Percentiles rank a stretch among this genome's conserved stretches.
Evolutionary conservation across 2,888 invertebrate species (phyloP).

Genomic region (Latheticus oryzae): DNA sequence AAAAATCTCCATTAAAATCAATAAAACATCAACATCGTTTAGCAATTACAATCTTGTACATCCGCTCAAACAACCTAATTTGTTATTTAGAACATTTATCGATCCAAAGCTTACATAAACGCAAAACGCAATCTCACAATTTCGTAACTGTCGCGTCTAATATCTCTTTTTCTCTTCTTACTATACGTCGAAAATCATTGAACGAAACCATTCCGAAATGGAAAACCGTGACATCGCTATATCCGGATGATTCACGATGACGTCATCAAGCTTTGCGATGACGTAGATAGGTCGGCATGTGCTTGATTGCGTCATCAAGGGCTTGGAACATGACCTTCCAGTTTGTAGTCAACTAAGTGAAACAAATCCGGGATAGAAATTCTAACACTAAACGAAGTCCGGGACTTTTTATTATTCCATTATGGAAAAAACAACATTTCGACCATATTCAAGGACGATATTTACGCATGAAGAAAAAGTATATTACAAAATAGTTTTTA

Average conservation of each 20-base stretch:
- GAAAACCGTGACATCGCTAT: constrained; percentile 20
- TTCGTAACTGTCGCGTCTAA: constrained; percentile 1
- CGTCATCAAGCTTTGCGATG: constrained; percentile 57
- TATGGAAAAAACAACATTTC: constrained; percentile 2
- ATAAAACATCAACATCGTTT: no score
- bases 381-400: constrained; percentile 3
- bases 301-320: constrained; percentile 57
- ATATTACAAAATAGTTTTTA: constrained; percentile 32
- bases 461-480: constrained; percentile 39
- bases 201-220: constrained; percentile 18
- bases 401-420: constrained; percentile 3
- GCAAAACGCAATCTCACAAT: neutral
- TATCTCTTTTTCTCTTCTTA: constrained; percentile 3
- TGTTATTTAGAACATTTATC: no score
- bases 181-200: constrained; percentile 7
- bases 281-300: constrained; percentile 58
- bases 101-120: constrained; percentile 3
- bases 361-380: constrained; percentile 20
- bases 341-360: neutral
- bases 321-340: constrained; percentile 30
- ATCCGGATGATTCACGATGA: constrained; percentile 60
- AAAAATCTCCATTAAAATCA: no score
- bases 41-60: no score
- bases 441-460: constrained; percentile 37
- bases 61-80: no score